phyloP scores from a whole-genome alignment of 2,113 vertebrate genomes.

The Paraplagusia blochii region DNA sequence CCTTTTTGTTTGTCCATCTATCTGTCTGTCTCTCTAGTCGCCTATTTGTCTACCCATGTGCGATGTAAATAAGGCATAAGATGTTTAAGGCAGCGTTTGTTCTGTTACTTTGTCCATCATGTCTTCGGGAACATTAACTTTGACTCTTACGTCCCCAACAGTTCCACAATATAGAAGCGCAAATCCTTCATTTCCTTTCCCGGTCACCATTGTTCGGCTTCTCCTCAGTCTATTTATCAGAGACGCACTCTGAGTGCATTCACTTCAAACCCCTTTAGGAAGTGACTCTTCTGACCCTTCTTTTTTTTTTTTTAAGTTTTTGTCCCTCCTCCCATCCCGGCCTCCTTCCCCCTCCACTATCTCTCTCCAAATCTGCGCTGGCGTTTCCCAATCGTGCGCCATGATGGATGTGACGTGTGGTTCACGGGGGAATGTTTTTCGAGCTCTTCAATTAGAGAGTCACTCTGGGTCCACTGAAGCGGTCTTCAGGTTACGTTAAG shows the following conservation, averaged over 20 bases:
- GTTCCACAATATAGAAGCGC: neutral
- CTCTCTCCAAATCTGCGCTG: slow-evolving; percentile 8
- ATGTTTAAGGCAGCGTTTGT: too few relatives aligned
- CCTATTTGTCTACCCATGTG: too few relatives aligned
- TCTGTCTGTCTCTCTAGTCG: too few relatives aligned
- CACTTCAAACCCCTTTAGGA: slow-evolving; percentile 5
- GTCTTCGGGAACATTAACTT: neutral
- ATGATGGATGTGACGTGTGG: slow-evolving; percentile 46
- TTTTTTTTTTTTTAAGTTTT: slow-evolving; percentile 1
- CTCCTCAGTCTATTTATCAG: neutral
- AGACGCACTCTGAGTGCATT: neutral
- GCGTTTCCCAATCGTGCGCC: slow-evolving; percentile 15
- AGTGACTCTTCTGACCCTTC: slow-evolving; percentile 15
- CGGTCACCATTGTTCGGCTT: neutral
- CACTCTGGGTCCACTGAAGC: slow-evolving; percentile 44
- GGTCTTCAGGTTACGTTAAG: slow-evolving; percentile 33
- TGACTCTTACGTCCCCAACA: slow-evolving; percentile 20
- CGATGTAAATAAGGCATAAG: too few relatives aligned
- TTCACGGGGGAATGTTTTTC: slow-evolving; percentile 37
- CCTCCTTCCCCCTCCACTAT: neutral
- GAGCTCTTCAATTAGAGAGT: slow-evolving; percentile 55
- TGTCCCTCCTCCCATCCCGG: neutral
- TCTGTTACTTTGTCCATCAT: slow-evolving; percentile 27
- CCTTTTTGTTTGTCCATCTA: too few relatives aligned
- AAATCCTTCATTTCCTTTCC: neutral